A percentile compares a stretch with the other conserved stretches of the same genome.
Conservation (phyloP, 2,888 invertebrate species). For the Eurytoma adleriae region DNA sequence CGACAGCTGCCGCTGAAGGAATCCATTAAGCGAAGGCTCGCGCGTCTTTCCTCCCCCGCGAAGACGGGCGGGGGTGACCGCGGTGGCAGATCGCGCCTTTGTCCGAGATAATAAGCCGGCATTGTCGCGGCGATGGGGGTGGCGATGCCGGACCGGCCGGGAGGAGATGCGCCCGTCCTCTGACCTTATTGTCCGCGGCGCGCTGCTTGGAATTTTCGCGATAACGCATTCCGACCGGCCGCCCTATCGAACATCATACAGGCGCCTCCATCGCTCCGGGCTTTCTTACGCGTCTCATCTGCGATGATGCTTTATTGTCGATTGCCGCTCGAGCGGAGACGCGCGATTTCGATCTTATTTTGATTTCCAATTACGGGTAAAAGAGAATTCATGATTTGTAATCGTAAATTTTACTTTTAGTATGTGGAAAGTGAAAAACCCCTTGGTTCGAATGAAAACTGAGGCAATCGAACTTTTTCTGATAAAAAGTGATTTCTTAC, state of each 20-base stretch:
- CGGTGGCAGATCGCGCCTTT: slow-evolving; percentile 68
- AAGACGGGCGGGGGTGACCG: slow-evolving; percentile 55
- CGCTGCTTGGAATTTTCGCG: slow-evolving; percentile 63
- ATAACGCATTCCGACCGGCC: slow-evolving; percentile 61
- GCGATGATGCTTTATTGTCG: too few species aligned
- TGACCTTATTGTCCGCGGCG: slow-evolving; percentile 67
- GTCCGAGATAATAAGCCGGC: slow-evolving; percentile 73
- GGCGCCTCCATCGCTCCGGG: slow-evolving; percentile 44
- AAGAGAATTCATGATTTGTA: too few species aligned
- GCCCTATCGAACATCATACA: slow-evolving; percentile 52
- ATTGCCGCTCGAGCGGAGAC: too few species aligned
- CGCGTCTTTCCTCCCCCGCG: slow-evolving; percentile 29
- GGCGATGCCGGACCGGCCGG: not conserved
- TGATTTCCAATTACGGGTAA: too few species aligned
- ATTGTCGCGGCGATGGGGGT: slow-evolving; percentile 65
- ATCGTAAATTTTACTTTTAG: too few species aligned
- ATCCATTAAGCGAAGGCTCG: slow-evolving; percentile 72
- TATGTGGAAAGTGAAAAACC: too few species aligned
- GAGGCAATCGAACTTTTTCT: too few species aligned
- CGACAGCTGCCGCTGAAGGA: slow-evolving; percentile 74
- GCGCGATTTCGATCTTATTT: too few species aligned
- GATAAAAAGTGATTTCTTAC: too few species aligned
- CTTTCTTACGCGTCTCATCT: slow-evolving; percentile 22
- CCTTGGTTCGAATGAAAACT: too few species aligned
- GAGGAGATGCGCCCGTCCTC: slow-evolving; percentile 16